Evolutionary conservation across 2,797 vertebrate genomes (phyloP).

Genomic region (Rhinoraja longicauda): DNA sequence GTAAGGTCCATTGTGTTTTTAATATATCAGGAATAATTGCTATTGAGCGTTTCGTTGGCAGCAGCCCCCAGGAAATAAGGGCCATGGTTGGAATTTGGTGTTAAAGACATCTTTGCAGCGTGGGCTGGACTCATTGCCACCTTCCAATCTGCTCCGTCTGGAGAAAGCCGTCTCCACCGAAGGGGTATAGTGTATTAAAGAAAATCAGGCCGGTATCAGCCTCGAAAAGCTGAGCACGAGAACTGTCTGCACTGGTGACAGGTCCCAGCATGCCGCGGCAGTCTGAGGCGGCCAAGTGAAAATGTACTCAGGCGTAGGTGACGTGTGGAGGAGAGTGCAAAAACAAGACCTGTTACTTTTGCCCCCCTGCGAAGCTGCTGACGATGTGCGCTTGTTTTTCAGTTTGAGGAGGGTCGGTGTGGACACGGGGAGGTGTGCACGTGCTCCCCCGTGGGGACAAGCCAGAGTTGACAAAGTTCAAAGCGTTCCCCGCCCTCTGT

Average conservation of each 20-base stretch:
- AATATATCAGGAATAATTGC: conserved; percentile 59
- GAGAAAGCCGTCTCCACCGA: conserved; percentile 72
- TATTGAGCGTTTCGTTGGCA: conserved; percentile 47
- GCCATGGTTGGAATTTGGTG: conserved; percentile 44
- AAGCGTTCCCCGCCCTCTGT: neutral
- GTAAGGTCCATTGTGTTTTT: conserved; percentile 52
- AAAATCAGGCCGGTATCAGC: conserved; percentile 56
- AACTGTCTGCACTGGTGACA: conserved; percentile 49
- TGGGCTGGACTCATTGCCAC: conserved; percentile 71
- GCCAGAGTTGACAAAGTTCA: neutral
- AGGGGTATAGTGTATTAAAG: neutral
- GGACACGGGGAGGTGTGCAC: too few species aligned
- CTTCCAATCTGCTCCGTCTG: conserved; percentile 66
- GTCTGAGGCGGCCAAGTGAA: conserved; percentile 57
- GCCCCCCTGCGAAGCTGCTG: conserved; percentile 14
- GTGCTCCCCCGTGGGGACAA: too few species aligned
- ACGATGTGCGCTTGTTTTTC: neutral
- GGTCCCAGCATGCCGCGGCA: conserved; percentile 56
- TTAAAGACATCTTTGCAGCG: conserved; percentile 52
- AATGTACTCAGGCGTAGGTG: conserved; percentile 53
- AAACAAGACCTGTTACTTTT: conserved; percentile 8
- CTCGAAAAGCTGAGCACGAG: conserved; percentile 48
- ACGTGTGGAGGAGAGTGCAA: too few species aligned
- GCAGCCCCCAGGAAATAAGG: conserved; percentile 46
- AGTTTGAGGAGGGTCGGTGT: neutral